Base-by-base conservation (phyloP, 2,797 vertebrate genomes). In the Melanotaenia maccullochi region DNA sequence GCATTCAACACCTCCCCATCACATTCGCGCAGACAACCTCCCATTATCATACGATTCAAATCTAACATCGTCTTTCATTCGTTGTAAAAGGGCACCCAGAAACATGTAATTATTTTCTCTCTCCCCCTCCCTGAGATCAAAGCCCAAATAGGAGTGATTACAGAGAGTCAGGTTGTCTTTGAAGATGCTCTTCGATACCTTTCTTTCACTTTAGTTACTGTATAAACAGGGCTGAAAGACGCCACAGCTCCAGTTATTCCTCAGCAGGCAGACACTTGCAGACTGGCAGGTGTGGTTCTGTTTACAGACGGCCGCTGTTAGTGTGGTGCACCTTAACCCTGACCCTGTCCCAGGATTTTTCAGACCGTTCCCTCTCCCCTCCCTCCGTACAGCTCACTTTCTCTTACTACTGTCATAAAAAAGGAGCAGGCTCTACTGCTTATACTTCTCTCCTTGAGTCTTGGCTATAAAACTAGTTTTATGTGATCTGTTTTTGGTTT, bases 1-100 rank as follows among this genome's bases (percentile, higher is more conserved):
- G 81, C 81, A 84, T 89, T 92, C 93, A 91, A 95, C 95, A 93
- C 95, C 94, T 95, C 92, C 92, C 92, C 93, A 94, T 96, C 94
- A 94, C 93, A 93, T 86, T 82, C 52, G 22, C 83, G 70, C 87
- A 83, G 88, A 87, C 93, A 90, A 83, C 87, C 86, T 83, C 90
- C 89, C 86, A 93, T 93, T 93, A 90, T 83, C 87, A 91, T 89
- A 76, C 90, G 81, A 93, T 95, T 93, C 92, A 84, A 93, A 93
- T 87, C 91, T 87, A 85, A 92, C 89, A 90, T 87, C 81, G 90
- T 90, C 89, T 92, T 92, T 91, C 90, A 91, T 91, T 94, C 88
- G 89, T 90, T 91, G 82, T 83, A 85, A 93, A 94, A 94, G 90
- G 92, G 89, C 90, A 88, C 82, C 5, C 36, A 86, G 86, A 90